Evolutionary conservation across 2,113 vertebrate genomes (phyloP), one percentile per base, ranked within the genome.

Genomic region (Mola mola): DNA sequence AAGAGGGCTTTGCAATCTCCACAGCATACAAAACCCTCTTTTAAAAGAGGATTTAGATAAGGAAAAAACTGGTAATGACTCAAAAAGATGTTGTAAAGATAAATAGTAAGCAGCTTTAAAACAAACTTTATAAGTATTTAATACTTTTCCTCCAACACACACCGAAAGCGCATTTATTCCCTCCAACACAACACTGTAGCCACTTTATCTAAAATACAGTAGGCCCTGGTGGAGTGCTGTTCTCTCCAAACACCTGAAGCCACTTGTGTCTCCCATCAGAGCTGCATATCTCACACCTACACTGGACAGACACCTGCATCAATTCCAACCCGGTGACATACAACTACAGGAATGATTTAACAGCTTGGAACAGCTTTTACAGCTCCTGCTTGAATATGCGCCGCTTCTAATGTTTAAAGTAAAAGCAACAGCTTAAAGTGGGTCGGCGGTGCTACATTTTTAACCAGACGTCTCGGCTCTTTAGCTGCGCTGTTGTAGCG

Each of bases 381-480:
- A 79, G 62, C 61, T 55, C 51, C 29, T 34, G 38, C 1, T 28
- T 24, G 48, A 33, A 37, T 26, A 34, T 55, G 46, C 49, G 37
- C 74, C 38, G 7, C 61, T 21, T 31, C 52, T 52, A 44, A 26
- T 10, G 31, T 76, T 70, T 44, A 40, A 78, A 72, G 64, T 61
- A 57, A 34, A 57, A 70, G 49, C 37, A 70, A 65, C 69, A 72
- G 77, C 68, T 80, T 72, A 50, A 75, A 85, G 77, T 78, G 60
- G 64, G 59, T 75, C 60, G 59, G 52, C 49, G 58, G 83, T 67
- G 47, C 83, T 85, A 66, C 79, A 83, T 82, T 80, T 84, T 82
- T 84, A 86, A 84, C 66, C 2, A 84, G 68, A 49, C 47, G 63
- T 66, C 78, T 66, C 20, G 1, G 76, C 61, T 75, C 66, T 79